phyloP scores from a whole-genome alignment of 2,797 vertebrate genomes.

The Salmo trutta region DNA sequence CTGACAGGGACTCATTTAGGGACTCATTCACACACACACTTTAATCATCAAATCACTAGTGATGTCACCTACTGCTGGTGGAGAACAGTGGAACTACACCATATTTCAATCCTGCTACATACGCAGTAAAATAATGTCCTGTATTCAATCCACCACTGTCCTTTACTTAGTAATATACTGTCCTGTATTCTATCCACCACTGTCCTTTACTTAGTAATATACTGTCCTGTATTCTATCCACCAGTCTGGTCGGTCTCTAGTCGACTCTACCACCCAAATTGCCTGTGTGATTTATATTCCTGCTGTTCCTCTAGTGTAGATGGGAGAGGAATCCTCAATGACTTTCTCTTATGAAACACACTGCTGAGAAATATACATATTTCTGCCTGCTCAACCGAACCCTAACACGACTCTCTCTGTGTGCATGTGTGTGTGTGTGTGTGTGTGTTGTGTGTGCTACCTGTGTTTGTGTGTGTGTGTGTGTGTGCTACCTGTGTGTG shows the following conservation, averaged over 20 bases:
- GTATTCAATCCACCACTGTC: conserved; percentile 32
- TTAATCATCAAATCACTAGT: no score
- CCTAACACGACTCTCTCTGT: conserved; percentile 32
- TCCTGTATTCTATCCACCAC: no score
- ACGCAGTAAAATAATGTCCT: conserved; percentile 46
- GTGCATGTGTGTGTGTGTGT: neutral
- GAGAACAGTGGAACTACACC: conserved; percentile 23
- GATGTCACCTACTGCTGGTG: no score
- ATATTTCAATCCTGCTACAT: conserved; percentile 45
- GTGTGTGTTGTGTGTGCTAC: no score
- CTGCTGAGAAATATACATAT: conserved; percentile 68
- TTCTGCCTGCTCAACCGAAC: conserved; percentile 62
- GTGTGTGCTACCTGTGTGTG: no score
- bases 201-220: no score
- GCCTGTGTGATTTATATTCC: conserved; percentile 71
- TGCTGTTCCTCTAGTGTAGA: conserved; percentile 61
- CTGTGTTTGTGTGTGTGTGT: no score
- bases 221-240: conserved; percentile 1
- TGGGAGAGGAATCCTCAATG: conserved; percentile 68
- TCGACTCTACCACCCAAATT: conserved; percentile 62
- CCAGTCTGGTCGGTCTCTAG: conserved; percentile 20
- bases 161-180: no score
- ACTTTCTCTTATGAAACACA: conserved; percentile 72
- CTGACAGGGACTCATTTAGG: no score
- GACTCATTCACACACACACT: no score